phyloP scores from a whole-genome alignment of 2,113 vertebrate species.

The Proteles cristata region DNA sequence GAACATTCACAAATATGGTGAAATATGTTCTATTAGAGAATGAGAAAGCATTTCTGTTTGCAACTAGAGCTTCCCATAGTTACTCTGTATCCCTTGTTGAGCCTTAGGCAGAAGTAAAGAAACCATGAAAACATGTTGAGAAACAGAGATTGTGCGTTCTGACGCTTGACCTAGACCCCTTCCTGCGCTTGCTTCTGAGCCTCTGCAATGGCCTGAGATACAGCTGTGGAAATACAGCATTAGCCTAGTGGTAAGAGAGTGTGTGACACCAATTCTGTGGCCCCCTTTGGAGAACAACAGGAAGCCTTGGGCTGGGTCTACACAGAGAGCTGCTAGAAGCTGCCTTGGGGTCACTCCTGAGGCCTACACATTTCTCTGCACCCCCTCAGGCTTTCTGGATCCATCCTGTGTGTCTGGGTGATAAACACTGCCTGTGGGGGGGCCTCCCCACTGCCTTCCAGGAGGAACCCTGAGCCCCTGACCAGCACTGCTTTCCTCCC shows the following conservation, averaged over 20 bases:
- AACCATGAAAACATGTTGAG: background rate
- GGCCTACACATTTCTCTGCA: accelerated
- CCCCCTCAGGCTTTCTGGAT: background rate
- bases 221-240: background rate
- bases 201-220: no score
- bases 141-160: background rate
- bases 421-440: background rate
- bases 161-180: background rate
- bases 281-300: background rate
- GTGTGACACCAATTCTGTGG: background rate
- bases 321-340: background rate
- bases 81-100: background rate
- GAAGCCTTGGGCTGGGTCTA: background rate
- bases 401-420: background rate
- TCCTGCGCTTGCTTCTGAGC: background rate
- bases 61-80: background rate
- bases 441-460: background rate
- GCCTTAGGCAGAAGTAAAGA: background rate
- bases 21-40: background rate
- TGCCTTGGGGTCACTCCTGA: background rate
- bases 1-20: background rate
- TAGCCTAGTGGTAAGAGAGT: background rate
- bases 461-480: background rate
- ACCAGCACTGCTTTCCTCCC: background rate
- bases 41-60: background rate